Base-by-base conservation (phyloP, 2,888 invertebrate species). In the Polymixis lichenea region DNA sequence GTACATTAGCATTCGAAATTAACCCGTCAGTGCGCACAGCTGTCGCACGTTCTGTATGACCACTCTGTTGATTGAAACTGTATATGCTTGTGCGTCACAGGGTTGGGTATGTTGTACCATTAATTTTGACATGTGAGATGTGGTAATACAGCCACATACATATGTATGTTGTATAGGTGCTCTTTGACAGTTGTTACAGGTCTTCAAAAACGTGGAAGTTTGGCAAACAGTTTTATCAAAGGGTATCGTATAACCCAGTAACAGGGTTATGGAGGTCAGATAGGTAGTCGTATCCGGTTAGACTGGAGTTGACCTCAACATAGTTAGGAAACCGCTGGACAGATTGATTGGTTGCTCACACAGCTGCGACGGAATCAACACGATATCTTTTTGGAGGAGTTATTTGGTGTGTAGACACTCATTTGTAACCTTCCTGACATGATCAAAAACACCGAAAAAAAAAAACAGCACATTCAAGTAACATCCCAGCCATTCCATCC, bases 1-100 rank as follows among this genome's bases (percentile, higher is more conserved):
- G 88, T 88, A 86, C 87, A 93, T 93, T 93, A 93, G 90, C 92
- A 93, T 93, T 89, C 89, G 88, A 91, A 92, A 93, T 93, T 89
- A 93, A 91, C 89, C 88, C 89, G 89, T 90, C 91, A 86, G 72
- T 56, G 82, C 78, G 78, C 90, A 68, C 91, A 91, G 89, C 91
- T 91, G 92, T 85, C 89, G 86, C 90, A 64, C 73, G 80, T 80
- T 80, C 74, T 64, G 84, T 86, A 83, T 87, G 89, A 82, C 89
- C 89, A 89, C 90, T 90, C 88, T 83, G 89, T 88, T 91, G 90
- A 91, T 90, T 90, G 91, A 87, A 90, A 87, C 82, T 83, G 80
- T 81, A 80, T 73, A 56, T 72, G 74, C 75, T 62, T 80, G 81
- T 75, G 71, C 76, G 77, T 82, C 82, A 77, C 84, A 75, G 68